phyloP scores from a whole-genome alignment of 2,113 vertebrate species.

The Archilochus colubris region DNA sequence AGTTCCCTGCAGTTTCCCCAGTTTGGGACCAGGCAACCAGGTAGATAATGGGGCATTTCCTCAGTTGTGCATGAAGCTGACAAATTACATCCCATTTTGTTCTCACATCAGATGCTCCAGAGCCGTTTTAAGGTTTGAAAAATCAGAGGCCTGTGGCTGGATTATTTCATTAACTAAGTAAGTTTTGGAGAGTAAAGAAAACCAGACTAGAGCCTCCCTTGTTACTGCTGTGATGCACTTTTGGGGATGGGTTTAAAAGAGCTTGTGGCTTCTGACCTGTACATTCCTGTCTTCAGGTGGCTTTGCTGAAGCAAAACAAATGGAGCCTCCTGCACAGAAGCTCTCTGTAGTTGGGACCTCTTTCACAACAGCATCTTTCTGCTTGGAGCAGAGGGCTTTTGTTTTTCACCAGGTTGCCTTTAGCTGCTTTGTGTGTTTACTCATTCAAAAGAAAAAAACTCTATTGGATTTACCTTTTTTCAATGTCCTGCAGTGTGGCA shows the following conservation, averaged over 20 bases:
- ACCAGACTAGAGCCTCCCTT: not conserved
- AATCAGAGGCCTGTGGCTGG: not conserved
- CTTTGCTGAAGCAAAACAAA: not conserved
- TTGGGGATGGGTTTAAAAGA: not conserved
- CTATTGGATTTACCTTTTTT: not conserved
- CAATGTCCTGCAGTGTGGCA: accelerated
- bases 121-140: not conserved
- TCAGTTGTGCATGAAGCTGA: not conserved
- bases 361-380: not conserved
- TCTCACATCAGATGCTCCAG: accelerated
- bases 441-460: not conserved
- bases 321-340: accelerated
- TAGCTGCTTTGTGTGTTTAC: not conserved
- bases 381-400: not conserved
- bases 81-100: not conserved
- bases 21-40: accelerated
- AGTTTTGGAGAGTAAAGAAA: not conserved
- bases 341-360: not conserved
- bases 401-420: not conserved
- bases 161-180: not conserved
- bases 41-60: not conserved
- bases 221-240: not conserved
- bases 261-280: not conserved
- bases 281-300: not conserved
- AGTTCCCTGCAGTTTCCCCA: not conserved